Conservation (phyloP, 2,113 vertebrate genomes). For the Melozone crissalis region DNA sequence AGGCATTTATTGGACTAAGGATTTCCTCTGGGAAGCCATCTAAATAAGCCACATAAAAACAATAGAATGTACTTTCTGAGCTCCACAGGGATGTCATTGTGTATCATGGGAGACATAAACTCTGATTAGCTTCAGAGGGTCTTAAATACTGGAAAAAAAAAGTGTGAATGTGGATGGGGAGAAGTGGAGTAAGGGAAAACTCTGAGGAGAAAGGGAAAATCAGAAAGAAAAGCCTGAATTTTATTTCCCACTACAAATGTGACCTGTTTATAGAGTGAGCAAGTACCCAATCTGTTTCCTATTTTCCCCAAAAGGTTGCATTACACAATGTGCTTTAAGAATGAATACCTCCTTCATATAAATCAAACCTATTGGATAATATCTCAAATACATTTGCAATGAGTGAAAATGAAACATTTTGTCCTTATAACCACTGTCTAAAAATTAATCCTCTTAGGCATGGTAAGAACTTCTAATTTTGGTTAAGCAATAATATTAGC, state of each 20-base stretch:
- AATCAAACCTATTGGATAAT: background rate
- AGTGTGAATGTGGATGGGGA: background rate
- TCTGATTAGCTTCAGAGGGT: background rate
- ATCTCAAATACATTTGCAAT: background rate
- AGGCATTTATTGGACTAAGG: background rate
- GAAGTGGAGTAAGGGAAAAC: background rate
- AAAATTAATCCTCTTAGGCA: background rate
- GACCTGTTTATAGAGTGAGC: background rate
- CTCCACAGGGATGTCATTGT: background rate
- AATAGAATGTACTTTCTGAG: background rate
- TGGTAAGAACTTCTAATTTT: background rate
- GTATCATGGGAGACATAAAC: background rate
- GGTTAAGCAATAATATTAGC: background rate
- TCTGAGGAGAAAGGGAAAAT: background rate
- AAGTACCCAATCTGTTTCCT: background rate
- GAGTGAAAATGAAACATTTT: background rate
- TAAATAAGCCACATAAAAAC: background rate
- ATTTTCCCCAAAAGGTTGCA: accelerated
- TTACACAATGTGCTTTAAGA: background rate
- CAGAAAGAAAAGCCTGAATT: background rate
- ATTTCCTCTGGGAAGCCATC: background rate
- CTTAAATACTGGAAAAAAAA: background rate
- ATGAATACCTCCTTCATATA: background rate
- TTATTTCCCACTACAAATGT: background rate
- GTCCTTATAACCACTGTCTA: background rate